These are phyloP conservation scores for Drosophila monieri DNA, from an alignment of 2,888 invertebrate genomes.

Conservation along the genomic window DNA sequence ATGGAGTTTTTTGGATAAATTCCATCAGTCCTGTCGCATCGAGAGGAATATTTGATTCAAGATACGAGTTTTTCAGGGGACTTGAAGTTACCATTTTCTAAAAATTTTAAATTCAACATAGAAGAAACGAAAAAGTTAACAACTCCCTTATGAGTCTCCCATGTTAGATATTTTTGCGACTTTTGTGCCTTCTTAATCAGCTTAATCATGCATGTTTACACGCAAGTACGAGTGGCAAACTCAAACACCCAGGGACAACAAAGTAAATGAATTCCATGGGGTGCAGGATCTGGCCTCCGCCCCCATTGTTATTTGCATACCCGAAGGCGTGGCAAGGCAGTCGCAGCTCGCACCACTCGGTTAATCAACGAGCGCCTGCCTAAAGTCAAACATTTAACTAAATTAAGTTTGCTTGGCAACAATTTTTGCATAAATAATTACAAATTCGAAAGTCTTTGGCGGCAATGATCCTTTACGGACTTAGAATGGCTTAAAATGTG, in stretches of 20 bases:
- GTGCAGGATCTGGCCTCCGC: constrained; percentile 16
- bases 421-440: constrained; percentile 77
- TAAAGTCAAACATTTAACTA: constrained; percentile 75
- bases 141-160: neutral
- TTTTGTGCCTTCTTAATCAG: constrained; percentile 53
- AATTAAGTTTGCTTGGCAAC: constrained; percentile 72
- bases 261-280: constrained; percentile 53
- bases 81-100: too few species aligned
- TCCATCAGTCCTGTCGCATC: constrained; percentile 15
- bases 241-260: constrained; percentile 65
- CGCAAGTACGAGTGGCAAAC: constrained; percentile 66
- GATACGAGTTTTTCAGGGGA: neutral
- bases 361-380: constrained; percentile 71
- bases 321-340: constrained; percentile 23
- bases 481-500: neutral
- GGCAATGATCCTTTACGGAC: neutral
- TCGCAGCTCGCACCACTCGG: constrained; percentile 27
- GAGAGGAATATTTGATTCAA: neutral
- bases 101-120: neutral
- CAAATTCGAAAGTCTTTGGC: constrained; percentile 36
- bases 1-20: constrained; percentile 22
- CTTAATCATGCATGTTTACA: constrained; percentile 78
- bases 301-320: constrained; percentile 50
- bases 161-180: constrained; percentile 17
- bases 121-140: neutral